Base-by-base conservation (phyloP, 2,797 vertebrate genomes). In the Bovichtus diacanthus region DNA sequence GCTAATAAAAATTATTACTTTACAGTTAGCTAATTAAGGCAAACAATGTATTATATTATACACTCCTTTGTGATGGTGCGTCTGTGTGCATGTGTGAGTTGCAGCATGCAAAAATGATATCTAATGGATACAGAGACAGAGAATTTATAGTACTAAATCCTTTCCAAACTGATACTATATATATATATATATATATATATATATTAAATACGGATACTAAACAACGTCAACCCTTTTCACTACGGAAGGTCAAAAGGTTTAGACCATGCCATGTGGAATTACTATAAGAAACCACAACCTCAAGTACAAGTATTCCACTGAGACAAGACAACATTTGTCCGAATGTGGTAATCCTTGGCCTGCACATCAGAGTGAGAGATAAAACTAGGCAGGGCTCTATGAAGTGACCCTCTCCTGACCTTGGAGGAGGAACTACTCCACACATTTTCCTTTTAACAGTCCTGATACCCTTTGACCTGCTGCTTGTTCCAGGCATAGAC, bases 1-100 rank as follows among this genome's bases (percentile, higher is more conserved):
- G 25, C 60, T 77, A 70, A 71, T 60, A 34, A 67, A 73, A 78
- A 56, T 9, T 65, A 74, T 55, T 27, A 74, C 39, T 55, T 12
- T 55, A 21, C 67, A 64, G 54, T 78, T 74, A 58, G 18, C 27
- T 38, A 74, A 77, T 78, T 21, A 76, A 44, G 63, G 38, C 25
- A 49, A 77, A 79, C 51, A 64, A 63, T 34, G 25, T 21, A 66
- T 70, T n/a, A n/a, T n/a, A n/a, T 70, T 11, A 70, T 50, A 6
- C 25, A 38, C 49, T 60, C 1, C 13, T 56, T 6, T 39, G 16
- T 19, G 19, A 11, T 27, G 0, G 54, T 51, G 51, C 60, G 31
- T 41, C 63, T 21, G 23, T 54, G 60, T 55, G 54, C 1, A 23
- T 1, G 19, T 34, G 29, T 12, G 56, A 59, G n/a, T 9, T n/a